Evolutionary conservation across 2,797 vertebrate species (phyloP).

Genomic region (Sebastes hubbsi): DNA sequence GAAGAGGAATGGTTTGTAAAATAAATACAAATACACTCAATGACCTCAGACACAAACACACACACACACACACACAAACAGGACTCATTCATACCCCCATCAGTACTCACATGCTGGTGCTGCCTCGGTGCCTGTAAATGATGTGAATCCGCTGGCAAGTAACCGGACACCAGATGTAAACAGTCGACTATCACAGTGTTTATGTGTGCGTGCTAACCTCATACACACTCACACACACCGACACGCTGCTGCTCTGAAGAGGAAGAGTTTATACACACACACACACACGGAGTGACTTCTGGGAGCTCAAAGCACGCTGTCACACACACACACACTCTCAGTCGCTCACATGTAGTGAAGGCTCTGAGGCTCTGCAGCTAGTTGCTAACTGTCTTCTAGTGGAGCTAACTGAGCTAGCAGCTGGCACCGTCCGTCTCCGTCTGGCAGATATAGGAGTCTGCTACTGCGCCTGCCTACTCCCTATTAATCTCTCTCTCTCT

Average conservation of each 20-base stretch:
- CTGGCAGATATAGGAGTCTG: conserved; percentile 52
- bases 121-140: conserved; percentile 32
- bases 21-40: background rate
- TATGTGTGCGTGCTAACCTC: conserved; percentile 35
- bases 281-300: conserved; percentile 43
- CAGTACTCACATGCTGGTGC: conserved; percentile 74
- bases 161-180: conserved; percentile 69
- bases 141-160: conserved; percentile 55
- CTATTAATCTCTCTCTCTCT: conserved; percentile 48
- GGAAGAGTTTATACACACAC: conserved; percentile 33
- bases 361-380: conserved; percentile 51
- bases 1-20: background rate
- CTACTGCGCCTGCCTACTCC: conserved; percentile 65
- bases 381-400: conserved; percentile 60
- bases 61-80: background rate
- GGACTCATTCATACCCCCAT: background rate
- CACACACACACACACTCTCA: conserved; percentile 15
- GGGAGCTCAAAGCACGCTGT: conserved; percentile 35
- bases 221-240: background rate
- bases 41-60: conserved; percentile 18
- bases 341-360: conserved; percentile 1
- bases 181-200: conserved; percentile 45
- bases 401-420: conserved; percentile 71
- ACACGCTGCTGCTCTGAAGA: conserved; percentile 14
- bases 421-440: conserved; percentile 52